Evolutionary conservation across 2,888 invertebrate species (phyloP).

Genomic region (Apotomis betuletana): DNA sequence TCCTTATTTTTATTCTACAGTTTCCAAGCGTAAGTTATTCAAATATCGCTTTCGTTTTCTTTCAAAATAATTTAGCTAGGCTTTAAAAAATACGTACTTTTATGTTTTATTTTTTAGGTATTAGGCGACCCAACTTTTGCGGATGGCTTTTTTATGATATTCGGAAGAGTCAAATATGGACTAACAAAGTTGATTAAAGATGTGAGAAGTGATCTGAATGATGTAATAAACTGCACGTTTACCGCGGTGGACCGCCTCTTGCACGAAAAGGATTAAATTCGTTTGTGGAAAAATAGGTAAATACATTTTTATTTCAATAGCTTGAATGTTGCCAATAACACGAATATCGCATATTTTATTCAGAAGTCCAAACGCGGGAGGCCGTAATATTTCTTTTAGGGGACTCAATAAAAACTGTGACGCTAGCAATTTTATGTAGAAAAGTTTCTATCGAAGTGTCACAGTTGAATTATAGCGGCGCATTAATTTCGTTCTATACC

Average conservation of each 20-base stretch:
- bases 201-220: constrained; percentile 47
- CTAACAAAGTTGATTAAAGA: constrained; percentile 48
- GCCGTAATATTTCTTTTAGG: neutral
- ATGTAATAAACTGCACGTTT: constrained; percentile 46
- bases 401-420: constrained; percentile 11
- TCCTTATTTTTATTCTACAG: constrained; percentile 15
- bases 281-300: constrained; percentile 33
- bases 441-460: constrained; percentile 37
- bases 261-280: constrained; percentile 31
- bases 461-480: constrained; percentile 41
- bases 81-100: neutral
- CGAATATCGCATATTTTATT: neutral
- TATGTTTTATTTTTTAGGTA: constrained; percentile 46
- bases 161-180: constrained; percentile 47
- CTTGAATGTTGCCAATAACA: neutral
- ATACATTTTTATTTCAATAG: constrained; percentile 14
- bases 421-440: constrained; percentile 23
- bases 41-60: neutral
- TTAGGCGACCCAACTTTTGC: constrained; percentile 44
- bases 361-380: neutral
- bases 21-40: constrained; percentile 17
- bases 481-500: constrained; percentile 41
- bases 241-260: constrained; percentile 45
- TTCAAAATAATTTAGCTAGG: neutral
- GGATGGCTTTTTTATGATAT: constrained; percentile 46